Conservation (phyloP, 2,888 invertebrate species). For the Scelioninae gen. 1 region DNA sequence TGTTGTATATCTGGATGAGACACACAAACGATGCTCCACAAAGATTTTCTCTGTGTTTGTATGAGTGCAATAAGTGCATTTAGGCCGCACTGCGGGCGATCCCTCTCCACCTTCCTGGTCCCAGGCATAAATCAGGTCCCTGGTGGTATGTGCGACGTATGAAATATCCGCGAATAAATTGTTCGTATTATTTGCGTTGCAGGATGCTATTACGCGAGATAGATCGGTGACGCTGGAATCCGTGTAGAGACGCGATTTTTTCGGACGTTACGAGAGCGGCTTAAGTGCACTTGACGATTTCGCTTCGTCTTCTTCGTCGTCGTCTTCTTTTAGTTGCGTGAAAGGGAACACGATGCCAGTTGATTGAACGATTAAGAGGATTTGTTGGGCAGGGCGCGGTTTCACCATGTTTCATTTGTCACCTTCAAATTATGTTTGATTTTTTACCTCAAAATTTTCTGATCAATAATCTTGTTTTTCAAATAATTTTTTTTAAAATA, state of each 20-base stretch:
- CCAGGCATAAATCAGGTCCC: conserved; percentile 56
- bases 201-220: conserved; percentile 56
- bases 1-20: conserved; percentile 44
- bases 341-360: conserved; percentile 1
- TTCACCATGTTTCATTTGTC: neutral
- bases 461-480: neutral
- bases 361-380: conserved; percentile 25
- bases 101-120: conserved; percentile 9
- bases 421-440: no score
- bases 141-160: conserved; percentile 49
- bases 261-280: no score
- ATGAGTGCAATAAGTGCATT: conserved; percentile 55
- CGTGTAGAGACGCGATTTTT: conserved; percentile 25
- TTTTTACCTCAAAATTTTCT: neutral
- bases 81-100: conserved; percentile 45
- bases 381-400: neutral
- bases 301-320: conserved; percentile 1
- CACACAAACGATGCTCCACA: conserved; percentile 33
- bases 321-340: neutral
- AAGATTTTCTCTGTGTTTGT: conserved; percentile 27
- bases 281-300: conserved; percentile 15
- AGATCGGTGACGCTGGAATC: conserved; percentile 42
- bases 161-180: conserved; percentile 64
- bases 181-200: conserved; percentile 63
- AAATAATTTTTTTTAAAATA: no score